A percentile compares a stretch with the other conserved stretches of the same genome.
phyloP scores from a whole-genome alignment of 2,888 invertebrate species.

The Microctonus hyperodae region DNA sequence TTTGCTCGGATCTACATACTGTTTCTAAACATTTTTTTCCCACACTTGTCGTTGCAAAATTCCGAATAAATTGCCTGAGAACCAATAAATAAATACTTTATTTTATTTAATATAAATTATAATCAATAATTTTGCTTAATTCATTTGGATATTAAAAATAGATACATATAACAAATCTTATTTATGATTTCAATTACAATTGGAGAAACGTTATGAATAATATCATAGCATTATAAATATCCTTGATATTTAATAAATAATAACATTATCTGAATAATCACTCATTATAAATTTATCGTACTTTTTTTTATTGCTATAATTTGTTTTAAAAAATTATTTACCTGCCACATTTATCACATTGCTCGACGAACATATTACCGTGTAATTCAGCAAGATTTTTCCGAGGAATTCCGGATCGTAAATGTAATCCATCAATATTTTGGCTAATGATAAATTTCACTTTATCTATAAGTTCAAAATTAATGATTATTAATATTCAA shows the following conservation, averaged over 20 bases:
- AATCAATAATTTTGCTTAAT: background rate
- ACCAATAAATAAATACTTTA: background rate
- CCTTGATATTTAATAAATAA: too few species aligned
- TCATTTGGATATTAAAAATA: too few species aligned
- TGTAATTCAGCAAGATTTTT: slow-evolving; percentile 90
- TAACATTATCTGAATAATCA: too few species aligned
- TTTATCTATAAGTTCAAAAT: too few species aligned
- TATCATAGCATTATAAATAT: too few species aligned
- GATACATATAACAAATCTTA: too few species aligned
- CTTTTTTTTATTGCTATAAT: background rate
- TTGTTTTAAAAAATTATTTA: slow-evolving; percentile 52
- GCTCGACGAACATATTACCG: slow-evolving; percentile 97
- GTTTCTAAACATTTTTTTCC: slow-evolving; percentile 74
- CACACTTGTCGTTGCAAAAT: slow-evolving; percentile 80
- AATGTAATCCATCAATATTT: slow-evolving; percentile 97
- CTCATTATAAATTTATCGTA: background rate
- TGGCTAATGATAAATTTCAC: slow-evolving; percentile 92
- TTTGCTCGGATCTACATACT: slow-evolving; percentile 71
- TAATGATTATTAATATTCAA: too few species aligned
- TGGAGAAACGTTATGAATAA: too few species aligned
- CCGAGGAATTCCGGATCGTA: slow-evolving; percentile 86
- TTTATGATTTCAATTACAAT: too few species aligned
- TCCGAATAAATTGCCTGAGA: slow-evolving; percentile 80
- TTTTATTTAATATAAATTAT: background rate
- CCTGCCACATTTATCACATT: slow-evolving; percentile 89